Conservation (phyloP, 2,113 vertebrate genomes). For the Gulo gulo region DNA sequence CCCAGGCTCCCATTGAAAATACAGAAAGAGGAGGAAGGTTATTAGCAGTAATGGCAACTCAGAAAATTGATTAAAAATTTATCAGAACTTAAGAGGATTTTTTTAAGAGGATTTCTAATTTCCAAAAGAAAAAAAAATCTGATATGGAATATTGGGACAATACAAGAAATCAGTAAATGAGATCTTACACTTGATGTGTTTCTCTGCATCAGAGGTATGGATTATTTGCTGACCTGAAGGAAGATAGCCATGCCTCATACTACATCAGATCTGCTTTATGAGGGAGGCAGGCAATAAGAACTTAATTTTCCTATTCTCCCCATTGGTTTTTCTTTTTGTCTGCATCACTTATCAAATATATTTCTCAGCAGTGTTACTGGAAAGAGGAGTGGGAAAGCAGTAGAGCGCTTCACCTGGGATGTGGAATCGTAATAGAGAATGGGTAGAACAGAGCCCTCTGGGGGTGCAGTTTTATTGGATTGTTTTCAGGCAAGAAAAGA, state of each 20-base stretch:
- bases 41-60: not conserved
- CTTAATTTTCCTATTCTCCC: not conserved
- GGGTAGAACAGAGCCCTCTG: not conserved
- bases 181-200: not conserved
- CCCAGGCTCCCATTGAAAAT: not conserved
- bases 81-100: not conserved
- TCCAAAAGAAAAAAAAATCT: not conserved
- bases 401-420: not conserved
- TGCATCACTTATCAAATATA: conserved; percentile 34
- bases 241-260: not conserved
- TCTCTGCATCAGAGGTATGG: not conserved
- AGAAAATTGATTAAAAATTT: not conserved
- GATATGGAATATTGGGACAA: not conserved
- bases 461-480: not conserved
- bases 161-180: not conserved
- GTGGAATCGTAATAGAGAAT: conserved; percentile 8
- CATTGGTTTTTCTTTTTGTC: not conserved
- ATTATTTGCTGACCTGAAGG: not conserved
- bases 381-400: not conserved
- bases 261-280: not conserved
- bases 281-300: not conserved
- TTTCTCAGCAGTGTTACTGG: conserved; percentile 15
- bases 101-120: not conserved
- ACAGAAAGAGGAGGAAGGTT: not conserved
- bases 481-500: conserved; percentile 25